A percentile compares a stretch with the other conserved stretches of the same genome.
phyloP scores from a whole-genome alignment of 2,797 vertebrate species.

The Myripristis murdjan region DNA sequence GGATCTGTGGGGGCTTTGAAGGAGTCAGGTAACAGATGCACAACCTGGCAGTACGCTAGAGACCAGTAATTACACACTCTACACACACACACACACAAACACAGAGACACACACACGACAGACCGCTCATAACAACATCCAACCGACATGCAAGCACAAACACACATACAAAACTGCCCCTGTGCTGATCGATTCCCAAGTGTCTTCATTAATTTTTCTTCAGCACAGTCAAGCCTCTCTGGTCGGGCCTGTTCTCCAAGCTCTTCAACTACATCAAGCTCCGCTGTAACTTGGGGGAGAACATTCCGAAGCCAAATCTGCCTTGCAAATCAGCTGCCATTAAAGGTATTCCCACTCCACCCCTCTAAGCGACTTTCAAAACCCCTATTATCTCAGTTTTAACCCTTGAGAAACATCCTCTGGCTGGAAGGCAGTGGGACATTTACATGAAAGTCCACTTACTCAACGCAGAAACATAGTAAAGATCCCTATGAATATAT shows the following conservation, averaged over 20 bases:
- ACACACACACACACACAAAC: neutral
- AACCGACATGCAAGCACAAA: conserved; percentile 35
- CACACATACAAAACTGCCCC: conserved; percentile 7
- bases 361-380: neutral
- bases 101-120: too few species aligned
- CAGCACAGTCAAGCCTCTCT: conserved; percentile 27
- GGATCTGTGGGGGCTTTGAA: conserved; percentile 50
- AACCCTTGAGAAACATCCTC: neutral
- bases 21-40: conserved; percentile 63
- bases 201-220: conserved; percentile 64
- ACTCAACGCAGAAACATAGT: neutral
- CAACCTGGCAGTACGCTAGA: conserved; percentile 50
- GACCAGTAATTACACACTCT: conserved; percentile 48
- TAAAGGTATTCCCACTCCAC: neutral
- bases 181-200: conserved; percentile 51
- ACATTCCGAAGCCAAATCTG: neutral
- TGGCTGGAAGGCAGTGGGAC: too few species aligned
- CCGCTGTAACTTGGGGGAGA: neutral
- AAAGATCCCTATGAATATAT: too few species aligned
- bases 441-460: neutral
- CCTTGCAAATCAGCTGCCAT: conserved; percentile 3
- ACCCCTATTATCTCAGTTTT: neutral
- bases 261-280: conserved; percentile 32
- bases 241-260: neutral
- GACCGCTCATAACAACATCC: conserved; percentile 21